Conservation (phyloP, 2,888 invertebrate genomes). For the Graphium colonna region DNA sequence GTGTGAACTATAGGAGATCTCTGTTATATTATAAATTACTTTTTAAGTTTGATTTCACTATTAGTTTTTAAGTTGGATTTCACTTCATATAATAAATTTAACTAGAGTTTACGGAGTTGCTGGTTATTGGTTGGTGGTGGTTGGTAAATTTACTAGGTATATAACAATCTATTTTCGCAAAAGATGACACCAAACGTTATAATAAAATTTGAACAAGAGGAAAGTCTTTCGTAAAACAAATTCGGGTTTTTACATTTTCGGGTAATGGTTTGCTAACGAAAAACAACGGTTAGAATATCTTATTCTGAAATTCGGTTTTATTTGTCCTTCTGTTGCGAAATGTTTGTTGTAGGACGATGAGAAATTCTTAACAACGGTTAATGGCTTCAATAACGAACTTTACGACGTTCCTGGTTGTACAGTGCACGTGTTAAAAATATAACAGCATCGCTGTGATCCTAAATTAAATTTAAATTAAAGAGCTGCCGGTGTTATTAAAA, state of each 20-base stretch:
- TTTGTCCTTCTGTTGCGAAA: slow-evolving; percentile 34
- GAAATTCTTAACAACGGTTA: slow-evolving; percentile 69
- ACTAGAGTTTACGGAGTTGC: too few species aligned
- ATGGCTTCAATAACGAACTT: slow-evolving; percentile 65
- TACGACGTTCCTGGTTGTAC: slow-evolving; percentile 57
- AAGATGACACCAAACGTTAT: background rate
- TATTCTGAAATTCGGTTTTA: slow-evolving; percentile 42
- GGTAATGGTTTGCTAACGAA: slow-evolving; percentile 43
- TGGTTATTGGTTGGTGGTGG: too few species aligned
- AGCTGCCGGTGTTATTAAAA: slow-evolving; percentile 10
- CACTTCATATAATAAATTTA: too few species aligned
- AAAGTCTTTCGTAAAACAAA: background rate
- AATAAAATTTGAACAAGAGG: background rate
- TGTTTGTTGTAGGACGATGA: slow-evolving; percentile 50
- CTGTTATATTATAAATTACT: slow-evolving; percentile 22
- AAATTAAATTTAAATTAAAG: slow-evolving; percentile 24
- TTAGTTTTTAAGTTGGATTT: too few species aligned
- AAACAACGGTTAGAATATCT: slow-evolving; percentile 31
- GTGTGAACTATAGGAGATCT: slow-evolving; percentile 30
- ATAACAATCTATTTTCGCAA: background rate
- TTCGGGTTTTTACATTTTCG: background rate
- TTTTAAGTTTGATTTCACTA: too few species aligned
- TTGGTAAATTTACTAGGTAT: slow-evolving; percentile 1
- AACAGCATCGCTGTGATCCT: slow-evolving; percentile 24
- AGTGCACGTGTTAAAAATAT: slow-evolving; percentile 59